Conservation (phyloP, 2,113 vertebrate species). For the Forbesichthys agassizii region DNA sequence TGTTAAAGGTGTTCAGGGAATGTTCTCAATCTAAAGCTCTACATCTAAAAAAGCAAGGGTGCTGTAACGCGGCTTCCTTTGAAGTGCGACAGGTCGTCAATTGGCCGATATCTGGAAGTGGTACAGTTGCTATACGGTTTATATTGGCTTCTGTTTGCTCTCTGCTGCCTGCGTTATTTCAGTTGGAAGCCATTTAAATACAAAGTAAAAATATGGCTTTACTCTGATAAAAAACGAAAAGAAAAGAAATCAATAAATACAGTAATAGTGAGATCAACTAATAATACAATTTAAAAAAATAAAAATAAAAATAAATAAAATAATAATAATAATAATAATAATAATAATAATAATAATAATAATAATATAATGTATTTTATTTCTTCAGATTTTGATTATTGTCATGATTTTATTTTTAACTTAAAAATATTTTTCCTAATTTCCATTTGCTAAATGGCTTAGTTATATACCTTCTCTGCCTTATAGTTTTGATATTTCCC, state of each 20-base stretch:
- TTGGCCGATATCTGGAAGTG: constrained; percentile 81
- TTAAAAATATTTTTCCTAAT: not conserved
- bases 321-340: constrained; percentile 1
- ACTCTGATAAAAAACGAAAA: not conserved
- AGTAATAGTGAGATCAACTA: not conserved
- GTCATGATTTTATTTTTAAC: not conserved
- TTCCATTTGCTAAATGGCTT: not conserved
- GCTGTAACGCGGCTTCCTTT: constrained; percentile 83
- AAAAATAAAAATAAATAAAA: not conserved
- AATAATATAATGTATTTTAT: not conserved
- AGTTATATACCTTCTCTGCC: not conserved
- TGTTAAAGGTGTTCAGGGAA: not conserved
- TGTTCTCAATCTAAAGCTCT: constrained; percentile 24
- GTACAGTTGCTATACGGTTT: constrained; percentile 69
- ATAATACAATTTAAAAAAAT: not conserved
- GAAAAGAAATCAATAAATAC: not conserved
- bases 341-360: constrained; percentile 1
- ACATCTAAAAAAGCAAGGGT: constrained; percentile 72
- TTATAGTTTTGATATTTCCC: constrained; percentile 1
- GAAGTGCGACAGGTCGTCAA: constrained; percentile 89
- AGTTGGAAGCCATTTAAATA: constrained; percentile 52
- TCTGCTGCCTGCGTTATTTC: constrained; percentile 37
- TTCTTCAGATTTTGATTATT: not conserved
- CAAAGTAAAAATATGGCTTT: constrained; percentile 11
- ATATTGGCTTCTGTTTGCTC: constrained; percentile 64